These are phyloP conservation scores for Bubalus kerabau DNA, from an alignment of 2,113 vertebrate genomes.

Conservation along the genomic window DNA sequence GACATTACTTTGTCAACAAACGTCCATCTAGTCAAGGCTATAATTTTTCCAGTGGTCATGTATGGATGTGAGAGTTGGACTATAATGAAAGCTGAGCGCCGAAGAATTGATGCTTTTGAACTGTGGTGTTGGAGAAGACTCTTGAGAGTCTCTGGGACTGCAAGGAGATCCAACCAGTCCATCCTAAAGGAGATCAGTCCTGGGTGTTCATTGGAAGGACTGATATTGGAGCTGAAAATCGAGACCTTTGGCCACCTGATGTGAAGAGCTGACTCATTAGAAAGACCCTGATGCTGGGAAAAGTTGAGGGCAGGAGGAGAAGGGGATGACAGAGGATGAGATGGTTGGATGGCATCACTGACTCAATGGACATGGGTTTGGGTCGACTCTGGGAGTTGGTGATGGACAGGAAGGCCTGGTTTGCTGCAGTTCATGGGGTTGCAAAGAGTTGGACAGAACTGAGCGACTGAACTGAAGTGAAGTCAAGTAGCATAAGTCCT, in stretches of 20 bases:
- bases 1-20: neutral
- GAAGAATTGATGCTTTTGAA: neutral
- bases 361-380: neutral
- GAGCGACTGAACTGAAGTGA: neutral
- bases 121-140: neutral
- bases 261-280: accelerated
- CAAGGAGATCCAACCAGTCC: neutral
- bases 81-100: neutral
- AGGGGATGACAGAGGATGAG: neutral
- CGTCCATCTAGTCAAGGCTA: neutral
- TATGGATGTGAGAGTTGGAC: neutral
- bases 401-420: neutral
- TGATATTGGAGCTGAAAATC: neutral
- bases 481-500: neutral
- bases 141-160: neutral
- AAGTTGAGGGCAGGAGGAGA: neutral
- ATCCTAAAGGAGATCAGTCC: neutral
- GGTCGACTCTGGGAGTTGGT: neutral
- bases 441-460: neutral
- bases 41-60: neutral
- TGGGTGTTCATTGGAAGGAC: neutral
- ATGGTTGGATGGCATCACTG: neutral
- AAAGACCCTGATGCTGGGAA: neutral
- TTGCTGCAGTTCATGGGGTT: neutral
- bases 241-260: neutral